Conservation (phyloP, 2,113 vertebrate species). For the Beaufortia kweichowensis region DNA sequence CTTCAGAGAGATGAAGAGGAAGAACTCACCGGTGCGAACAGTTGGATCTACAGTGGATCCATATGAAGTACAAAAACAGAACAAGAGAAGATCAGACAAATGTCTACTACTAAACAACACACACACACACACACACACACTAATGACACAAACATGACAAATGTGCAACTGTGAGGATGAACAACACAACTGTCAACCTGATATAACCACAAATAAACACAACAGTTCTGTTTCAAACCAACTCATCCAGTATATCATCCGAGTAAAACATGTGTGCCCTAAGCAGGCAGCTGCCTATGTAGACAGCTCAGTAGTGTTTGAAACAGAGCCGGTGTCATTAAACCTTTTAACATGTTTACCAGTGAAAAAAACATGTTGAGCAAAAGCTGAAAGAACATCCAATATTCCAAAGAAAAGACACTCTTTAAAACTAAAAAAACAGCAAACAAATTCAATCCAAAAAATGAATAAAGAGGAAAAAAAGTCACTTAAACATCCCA, state of each 20-base stretch:
- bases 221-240: too few relatives aligned
- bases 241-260: too few relatives aligned
- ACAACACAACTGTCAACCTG: too few relatives aligned
- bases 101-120: slow-evolving; percentile 61
- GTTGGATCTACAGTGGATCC: slow-evolving; percentile 99
- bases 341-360: neutral
- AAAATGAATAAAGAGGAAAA: neutral
- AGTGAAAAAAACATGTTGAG: too few relatives aligned
- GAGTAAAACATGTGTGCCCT: too few relatives aligned
- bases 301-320: too few relatives aligned
- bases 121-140: slow-evolving; percentile 27
- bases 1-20: slow-evolving; percentile 9
- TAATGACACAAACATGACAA: slow-evolving; percentile 19
- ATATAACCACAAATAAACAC: too few relatives aligned
- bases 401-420: neutral
- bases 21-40: slow-evolving; percentile 99
- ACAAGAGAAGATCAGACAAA: slow-evolving; percentile 86
- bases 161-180: neutral
- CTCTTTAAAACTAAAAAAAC: slow-evolving; percentile 2
- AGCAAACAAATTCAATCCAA: neutral
- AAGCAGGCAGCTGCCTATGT: too few relatives aligned
- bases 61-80: slow-evolving; percentile 82
- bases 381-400: neutral
- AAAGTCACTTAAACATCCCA: neutral
- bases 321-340: neutral